Evolutionary conservation across 2,113 vertebrate genomes (phyloP).

Genomic region (Sturnus vulgaris): DNA sequence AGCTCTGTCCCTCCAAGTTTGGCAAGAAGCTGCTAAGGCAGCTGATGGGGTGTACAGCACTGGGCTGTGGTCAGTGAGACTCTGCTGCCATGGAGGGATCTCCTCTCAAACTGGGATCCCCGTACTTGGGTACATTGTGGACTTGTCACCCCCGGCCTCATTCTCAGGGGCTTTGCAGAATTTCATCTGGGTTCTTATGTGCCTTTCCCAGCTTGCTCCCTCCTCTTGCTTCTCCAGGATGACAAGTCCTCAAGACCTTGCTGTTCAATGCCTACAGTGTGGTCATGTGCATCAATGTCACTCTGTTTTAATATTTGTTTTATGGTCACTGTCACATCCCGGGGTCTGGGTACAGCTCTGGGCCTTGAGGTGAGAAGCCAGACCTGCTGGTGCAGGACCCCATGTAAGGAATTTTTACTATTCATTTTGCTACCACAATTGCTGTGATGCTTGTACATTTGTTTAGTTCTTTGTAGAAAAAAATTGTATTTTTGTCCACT

Average conservation of each 20-base stretch:
- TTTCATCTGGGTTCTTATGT: accelerated
- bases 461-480: not conserved
- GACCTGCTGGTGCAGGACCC: not conserved
- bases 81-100: not conserved
- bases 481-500: not conserved
- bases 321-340: no score
- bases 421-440: not conserved
- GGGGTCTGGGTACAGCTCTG: not conserved
- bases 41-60: not conserved
- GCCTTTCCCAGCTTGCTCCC: not conserved
- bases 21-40: not conserved
- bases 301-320: not conserved
- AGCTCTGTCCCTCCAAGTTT: not conserved
- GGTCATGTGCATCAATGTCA: not conserved
- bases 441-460: not conserved
- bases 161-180: not conserved
- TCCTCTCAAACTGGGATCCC: accelerated
- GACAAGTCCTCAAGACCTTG: not conserved
- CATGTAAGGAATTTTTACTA: not conserved
- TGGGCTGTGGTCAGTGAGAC: not conserved
- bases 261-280: not conserved
- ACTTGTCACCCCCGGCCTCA: accelerated
- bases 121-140: accelerated
- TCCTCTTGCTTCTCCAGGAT: not conserved
- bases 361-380: not conserved